These are phyloP conservation scores for Ceratosolen fusciceps DNA, from an alignment of 1,140 invertebrate species.

Conservation along the genomic window DNA sequence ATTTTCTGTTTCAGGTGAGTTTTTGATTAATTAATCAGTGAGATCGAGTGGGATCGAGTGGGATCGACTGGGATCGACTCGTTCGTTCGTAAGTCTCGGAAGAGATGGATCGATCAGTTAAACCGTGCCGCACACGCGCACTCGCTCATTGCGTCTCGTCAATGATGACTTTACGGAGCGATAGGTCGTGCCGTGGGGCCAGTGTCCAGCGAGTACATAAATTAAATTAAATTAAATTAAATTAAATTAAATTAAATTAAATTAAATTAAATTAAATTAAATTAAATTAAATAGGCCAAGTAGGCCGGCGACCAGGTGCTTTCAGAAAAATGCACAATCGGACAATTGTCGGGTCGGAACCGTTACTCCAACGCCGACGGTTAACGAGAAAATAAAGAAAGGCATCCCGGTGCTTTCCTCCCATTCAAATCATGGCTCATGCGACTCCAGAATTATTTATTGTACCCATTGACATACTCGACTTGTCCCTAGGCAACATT, in stretches of 20 bases:
- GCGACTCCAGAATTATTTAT: conserved; percentile 52
- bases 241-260: conserved; percentile 37
- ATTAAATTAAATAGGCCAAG: conserved; percentile 28
- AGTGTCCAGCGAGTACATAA: conserved; percentile 20
- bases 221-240: conserved; percentile 35
- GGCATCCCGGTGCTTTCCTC: not conserved
- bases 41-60: conserved; percentile 1
- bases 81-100: conserved; percentile 32
- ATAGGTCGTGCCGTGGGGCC: conserved; percentile 39
- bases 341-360: conserved; percentile 44
- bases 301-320: conserved; percentile 49
- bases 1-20: conserved; percentile 66
- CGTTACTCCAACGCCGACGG: conserved; percentile 42
- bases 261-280: conserved; percentile 37
- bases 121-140: too few relatives aligned
- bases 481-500: not conserved
- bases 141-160: not conserved
- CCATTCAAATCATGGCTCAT: conserved; percentile 57
- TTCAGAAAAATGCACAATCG: conserved; percentile 31
- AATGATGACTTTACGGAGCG: not conserved
- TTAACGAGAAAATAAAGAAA: conserved; percentile 52
- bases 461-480: not conserved
- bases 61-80: conserved; percentile 14
- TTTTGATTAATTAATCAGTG: not conserved
- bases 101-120: conserved; percentile 29